phyloP scores from a whole-genome alignment of 2,797 vertebrate genomes.

The Taenioides sp. region DNA sequence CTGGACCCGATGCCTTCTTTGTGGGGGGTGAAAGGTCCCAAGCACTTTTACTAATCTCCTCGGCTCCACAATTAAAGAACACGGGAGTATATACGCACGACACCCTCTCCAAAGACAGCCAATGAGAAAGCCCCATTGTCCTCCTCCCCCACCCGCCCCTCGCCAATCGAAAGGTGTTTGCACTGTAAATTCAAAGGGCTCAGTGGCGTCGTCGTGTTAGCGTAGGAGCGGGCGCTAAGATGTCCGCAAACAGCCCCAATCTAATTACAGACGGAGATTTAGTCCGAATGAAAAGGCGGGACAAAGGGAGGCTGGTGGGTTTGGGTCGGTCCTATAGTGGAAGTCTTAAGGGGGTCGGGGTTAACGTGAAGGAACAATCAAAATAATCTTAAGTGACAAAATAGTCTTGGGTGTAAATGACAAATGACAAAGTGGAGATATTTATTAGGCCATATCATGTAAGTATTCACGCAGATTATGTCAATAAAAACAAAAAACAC shows the following conservation, averaged over 20 bases:
- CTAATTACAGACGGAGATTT: conserved; percentile 82
- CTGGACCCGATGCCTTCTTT: conserved; percentile 91
- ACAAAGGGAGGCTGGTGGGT: conserved; percentile 75
- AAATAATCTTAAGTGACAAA: no score
- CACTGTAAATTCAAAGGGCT: conserved; percentile 81
- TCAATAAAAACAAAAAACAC: no score
- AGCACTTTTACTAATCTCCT: conserved; percentile 90
- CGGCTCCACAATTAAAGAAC: conserved; percentile 89
- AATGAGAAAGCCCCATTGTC: conserved; percentile 63
- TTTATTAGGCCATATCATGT: neutral
- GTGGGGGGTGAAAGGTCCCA: conserved; percentile 91
- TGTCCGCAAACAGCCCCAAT: conserved; percentile 80
- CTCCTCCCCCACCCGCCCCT: conserved; percentile 29
- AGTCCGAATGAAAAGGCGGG: conserved; percentile 67
- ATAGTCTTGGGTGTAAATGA: neutral
- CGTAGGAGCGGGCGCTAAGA: conserved; percentile 63
- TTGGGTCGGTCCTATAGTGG: conserved; percentile 61
- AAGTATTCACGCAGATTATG: no score
- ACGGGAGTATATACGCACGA: conserved; percentile 78
- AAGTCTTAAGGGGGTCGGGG: conserved; percentile 50
- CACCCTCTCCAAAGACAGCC: conserved; percentile 71
- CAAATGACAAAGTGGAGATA: neutral
- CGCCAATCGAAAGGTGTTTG: conserved; percentile 83
- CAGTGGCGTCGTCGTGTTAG: conserved; percentile 68
- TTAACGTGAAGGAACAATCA: conserved; percentile 64